Base-by-base conservation (phyloP, 2,888 invertebrate genomes). In the Agrochola litura region DNA sequence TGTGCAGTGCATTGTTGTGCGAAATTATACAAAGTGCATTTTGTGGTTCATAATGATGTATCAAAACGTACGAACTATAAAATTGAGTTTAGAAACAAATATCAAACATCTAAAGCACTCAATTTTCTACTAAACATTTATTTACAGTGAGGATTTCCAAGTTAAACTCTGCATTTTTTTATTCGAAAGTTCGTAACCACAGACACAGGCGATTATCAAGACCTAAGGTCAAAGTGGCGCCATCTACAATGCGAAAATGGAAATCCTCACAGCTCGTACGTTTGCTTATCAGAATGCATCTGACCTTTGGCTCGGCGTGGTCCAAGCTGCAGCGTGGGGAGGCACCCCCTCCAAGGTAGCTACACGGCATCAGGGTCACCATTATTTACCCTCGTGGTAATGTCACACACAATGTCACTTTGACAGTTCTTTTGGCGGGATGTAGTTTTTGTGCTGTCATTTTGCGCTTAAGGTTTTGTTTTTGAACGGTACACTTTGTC, bases 331-430 rank as follows among this genome's bases (percentile, higher is more conserved):
- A 96, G 91, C 95, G 95, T 92, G 97, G 96, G 87, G 97, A 96
- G 90, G 96, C 95, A 86, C 97, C 96, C 93, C 97, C 97, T 93
- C 97, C 97, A 92, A 97, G 95, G 95, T 97, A 97, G 95, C 97
- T 97, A 95, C 97, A 97, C 95, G 97, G 97, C 97, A 97, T 97
- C 96, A 97, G 97, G 91, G 97, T 97, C 97, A 97, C 97, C 97
- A 97, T 97, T 92, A 92, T 95, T 92, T 90, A 91, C 90, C 90
- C 90, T 83, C 89, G 91, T 85, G 90, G 90, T 87, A 91, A 89
- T 82, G 81, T 89, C 92, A 91, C 93, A 92, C 92, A 93, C 93
- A 93, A 92, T 91, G 92, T 94, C 96, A 95, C 95, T 94, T 89
- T 93, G 93, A 95, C 95, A 95, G 95, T 93, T 92, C 89, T 94